Percentiles rank a stretch among this genome's conserved stretches.
Conservation (phyloP, 2,888 invertebrate species). For the Siphlonurus alternatus region DNA sequence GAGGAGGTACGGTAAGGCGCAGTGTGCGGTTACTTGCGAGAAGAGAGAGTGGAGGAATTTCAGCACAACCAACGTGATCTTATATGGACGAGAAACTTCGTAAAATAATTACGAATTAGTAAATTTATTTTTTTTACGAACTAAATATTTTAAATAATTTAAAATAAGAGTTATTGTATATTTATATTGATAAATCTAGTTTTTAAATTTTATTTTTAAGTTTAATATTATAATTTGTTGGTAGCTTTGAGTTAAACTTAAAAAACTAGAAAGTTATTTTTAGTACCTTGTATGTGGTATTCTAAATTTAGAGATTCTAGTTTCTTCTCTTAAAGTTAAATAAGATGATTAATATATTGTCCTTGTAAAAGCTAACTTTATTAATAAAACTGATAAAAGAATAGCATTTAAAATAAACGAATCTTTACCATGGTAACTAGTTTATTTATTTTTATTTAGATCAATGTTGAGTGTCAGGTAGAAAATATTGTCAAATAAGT, state of each 20-base stretch:
- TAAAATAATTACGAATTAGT: too few species aligned
- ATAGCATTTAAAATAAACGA: not conserved
- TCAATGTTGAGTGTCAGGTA: not conserved
- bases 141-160: not conserved
- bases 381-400: not conserved
- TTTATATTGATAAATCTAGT: not conserved
- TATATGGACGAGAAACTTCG: too few species aligned
- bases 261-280: not conserved
- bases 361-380: not conserved
- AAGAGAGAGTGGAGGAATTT: too few species aligned
- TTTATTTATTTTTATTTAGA: not conserved
- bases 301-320: not conserved
- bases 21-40: too few species aligned
- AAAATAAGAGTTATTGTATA: not conserved
- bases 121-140: not conserved
- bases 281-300: not conserved
- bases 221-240: too few species aligned
- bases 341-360: not conserved
- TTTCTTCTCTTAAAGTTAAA: not conserved
- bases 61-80: too few species aligned
- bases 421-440: not conserved
- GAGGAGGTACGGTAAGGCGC: too few species aligned
- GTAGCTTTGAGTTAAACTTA: not conserved
- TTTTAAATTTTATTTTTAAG: too few species aligned
- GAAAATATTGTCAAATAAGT: too few species aligned